These are phyloP conservation scores for Trichogramma dendrolimi DNA, from an alignment of 2,888 invertebrate genomes.

Conservation along the genomic window DNA sequence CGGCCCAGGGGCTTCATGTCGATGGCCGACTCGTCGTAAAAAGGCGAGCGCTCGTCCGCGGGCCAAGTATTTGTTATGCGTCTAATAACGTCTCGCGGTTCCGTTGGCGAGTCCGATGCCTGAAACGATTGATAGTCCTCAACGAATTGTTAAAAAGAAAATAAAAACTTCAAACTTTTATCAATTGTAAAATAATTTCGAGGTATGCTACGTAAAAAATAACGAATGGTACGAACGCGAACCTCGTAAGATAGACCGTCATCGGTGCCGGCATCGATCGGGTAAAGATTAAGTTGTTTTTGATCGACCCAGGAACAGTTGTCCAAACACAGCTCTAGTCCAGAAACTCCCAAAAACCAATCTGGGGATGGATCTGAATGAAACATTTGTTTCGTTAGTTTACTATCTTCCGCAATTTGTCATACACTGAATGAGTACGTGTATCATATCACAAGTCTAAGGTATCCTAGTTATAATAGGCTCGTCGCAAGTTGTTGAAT, in stretches of 20 bases:
- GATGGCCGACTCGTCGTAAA: slow-evolving; percentile 66
- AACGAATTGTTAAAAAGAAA: too few species aligned
- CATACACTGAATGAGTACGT: neutral
- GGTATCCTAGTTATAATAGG: neutral
- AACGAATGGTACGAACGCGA: slow-evolving; percentile 33
- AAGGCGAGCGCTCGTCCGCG: slow-evolving; percentile 87
- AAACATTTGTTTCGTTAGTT: neutral
- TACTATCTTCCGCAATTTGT: neutral
- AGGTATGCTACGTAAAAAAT: slow-evolving; percentile 6
- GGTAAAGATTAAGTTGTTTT: slow-evolving; percentile 78
- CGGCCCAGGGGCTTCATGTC: slow-evolving; percentile 81
- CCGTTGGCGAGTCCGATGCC: slow-evolving; percentile 70
- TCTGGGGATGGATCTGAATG: slow-evolving; percentile 86
- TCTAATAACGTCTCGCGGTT: slow-evolving; percentile 78
- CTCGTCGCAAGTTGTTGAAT: neutral
- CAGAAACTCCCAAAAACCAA: slow-evolving; percentile 93
- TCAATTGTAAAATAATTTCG: neutral
- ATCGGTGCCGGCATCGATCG: slow-evolving; percentile 96
- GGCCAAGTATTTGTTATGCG: slow-evolving; percentile 87
- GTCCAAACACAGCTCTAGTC: slow-evolving; percentile 78
- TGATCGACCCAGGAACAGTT: slow-evolving; percentile 91
- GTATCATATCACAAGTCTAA: neutral
- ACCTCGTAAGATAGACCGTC: slow-evolving; percentile 88
- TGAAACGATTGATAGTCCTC: slow-evolving; percentile 42
- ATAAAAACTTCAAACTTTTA: too few species aligned